These are phyloP conservation scores for Muschampia plurimacula DNA, from an alignment of 2,888 invertebrate genomes.

Conservation along the genomic window DNA sequence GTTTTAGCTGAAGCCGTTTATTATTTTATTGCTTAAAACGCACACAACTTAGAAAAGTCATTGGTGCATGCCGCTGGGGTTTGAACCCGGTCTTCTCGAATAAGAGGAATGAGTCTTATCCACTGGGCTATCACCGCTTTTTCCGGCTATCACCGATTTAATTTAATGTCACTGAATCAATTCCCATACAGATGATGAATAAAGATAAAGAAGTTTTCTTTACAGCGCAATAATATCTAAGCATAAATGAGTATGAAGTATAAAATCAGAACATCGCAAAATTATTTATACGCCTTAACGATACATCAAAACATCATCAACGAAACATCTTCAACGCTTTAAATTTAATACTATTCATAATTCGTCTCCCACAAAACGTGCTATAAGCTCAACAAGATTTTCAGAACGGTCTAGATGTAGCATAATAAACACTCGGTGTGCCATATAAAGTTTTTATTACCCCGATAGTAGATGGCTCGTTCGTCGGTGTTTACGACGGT, in stretches of 20 bases:
- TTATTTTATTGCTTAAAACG: no score
- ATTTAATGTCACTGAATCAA: no score
- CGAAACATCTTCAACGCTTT: slow-evolving; percentile 18
- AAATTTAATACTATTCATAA: slow-evolving; percentile 34
- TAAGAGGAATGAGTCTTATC: no score
- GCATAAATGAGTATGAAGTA: no score
- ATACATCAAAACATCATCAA: slow-evolving; percentile 9
- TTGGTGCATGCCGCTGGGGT: no score
- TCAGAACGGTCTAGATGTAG: slow-evolving; percentile 45
- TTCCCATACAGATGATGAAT: background rate
- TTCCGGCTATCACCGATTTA: no score
- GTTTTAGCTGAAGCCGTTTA: no score
- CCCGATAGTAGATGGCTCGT: slow-evolving; percentile 44
- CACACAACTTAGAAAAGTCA: no score
- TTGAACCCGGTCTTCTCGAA: no score
- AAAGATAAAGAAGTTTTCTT: background rate
- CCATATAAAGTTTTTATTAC: slow-evolving; percentile 50
- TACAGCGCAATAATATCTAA: background rate
- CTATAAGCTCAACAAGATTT: slow-evolving; percentile 39
- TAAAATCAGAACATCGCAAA: background rate
- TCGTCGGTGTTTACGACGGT: slow-evolving; percentile 53
- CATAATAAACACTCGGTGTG: slow-evolving; percentile 48
- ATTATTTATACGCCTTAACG: background rate
- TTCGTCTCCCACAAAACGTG: slow-evolving; percentile 34
- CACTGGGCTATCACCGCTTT: no score